Evolutionary conservation across 2,797 vertebrate genomes (phyloP).

Genomic region (Esox lucius): DNA sequence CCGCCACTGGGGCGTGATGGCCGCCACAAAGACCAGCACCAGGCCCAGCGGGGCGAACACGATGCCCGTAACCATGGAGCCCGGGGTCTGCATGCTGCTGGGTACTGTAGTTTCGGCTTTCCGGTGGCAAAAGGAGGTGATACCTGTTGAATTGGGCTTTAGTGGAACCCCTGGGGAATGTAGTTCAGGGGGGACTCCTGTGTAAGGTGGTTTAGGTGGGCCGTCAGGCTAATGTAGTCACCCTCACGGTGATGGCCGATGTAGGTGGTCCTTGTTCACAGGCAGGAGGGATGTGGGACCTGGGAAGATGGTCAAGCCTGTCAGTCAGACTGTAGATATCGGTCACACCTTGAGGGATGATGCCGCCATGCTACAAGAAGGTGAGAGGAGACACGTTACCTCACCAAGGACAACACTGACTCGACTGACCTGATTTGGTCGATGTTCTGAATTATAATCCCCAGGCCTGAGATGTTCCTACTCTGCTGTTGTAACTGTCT

Average conservation of each 20-base stretch:
- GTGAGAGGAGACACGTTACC: not conserved
- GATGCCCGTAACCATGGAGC: constrained; percentile 79
- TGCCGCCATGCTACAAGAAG: not conserved
- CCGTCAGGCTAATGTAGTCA: not conserved
- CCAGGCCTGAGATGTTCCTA: not conserved
- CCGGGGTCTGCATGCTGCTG: constrained; percentile 72
- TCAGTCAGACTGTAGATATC: not conserved
- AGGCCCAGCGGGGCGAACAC: constrained; percentile 79
- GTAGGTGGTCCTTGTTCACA: not conserved
- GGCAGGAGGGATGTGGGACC: not conserved
- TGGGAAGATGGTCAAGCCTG: not conserved
- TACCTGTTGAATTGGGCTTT: not conserved
- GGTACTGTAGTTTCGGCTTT: not conserved
- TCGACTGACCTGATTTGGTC: not conserved
- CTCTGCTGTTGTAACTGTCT: not conserved
- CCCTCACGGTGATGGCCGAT: not conserved
- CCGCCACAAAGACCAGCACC: constrained; percentile 78
- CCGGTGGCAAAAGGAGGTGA: not conserved
- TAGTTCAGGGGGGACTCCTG: not conserved
- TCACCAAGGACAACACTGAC: not conserved
- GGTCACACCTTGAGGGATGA: not conserved
- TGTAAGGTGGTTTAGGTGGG: too few relatives aligned
- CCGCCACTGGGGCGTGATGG: constrained; percentile 81
- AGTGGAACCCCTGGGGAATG: not conserved
- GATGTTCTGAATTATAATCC: not conserved